A percentile compares a stretch with the other conserved stretches of the same genome.
phyloP scores from a whole-genome alignment of 2,113 vertebrate genomes.

The Gnathonemus echidnorhynchus region DNA sequence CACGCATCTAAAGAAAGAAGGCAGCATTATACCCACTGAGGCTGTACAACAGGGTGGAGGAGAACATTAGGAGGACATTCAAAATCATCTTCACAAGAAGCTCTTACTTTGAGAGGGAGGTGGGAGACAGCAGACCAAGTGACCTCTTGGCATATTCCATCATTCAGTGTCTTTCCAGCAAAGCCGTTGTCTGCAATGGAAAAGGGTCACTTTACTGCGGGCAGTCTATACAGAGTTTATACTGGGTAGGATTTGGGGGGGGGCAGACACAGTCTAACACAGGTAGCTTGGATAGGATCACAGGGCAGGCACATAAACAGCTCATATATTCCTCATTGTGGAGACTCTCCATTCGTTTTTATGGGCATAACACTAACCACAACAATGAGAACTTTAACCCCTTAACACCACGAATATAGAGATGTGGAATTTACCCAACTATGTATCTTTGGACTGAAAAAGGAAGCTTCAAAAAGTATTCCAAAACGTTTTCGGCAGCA shows the following conservation, averaged over 20 bases:
- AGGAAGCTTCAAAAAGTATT: background rate
- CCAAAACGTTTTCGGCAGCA: background rate
- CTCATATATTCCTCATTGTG: background rate
- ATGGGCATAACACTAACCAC: background rate
- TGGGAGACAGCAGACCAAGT: constrained; percentile 61
- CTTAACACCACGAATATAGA: background rate
- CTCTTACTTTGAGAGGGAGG: constrained; percentile 71
- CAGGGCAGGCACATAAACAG: background rate
- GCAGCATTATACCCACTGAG: background rate
- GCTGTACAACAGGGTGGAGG: background rate
- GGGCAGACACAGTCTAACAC: background rate
- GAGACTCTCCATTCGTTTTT: background rate
- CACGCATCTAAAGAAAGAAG: constrained; percentile 55
- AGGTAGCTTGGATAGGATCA: background rate
- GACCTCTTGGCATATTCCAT: constrained; percentile 79
- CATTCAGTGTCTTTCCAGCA: background rate
- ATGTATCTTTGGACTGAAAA: background rate
- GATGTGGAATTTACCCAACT: background rate
- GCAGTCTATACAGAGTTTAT: background rate
- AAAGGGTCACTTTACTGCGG: background rate
- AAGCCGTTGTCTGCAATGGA: background rate
- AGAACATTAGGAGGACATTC: background rate
- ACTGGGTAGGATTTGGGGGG: background rate
- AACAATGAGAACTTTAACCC: background rate
- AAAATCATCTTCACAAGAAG: background rate